Base-by-base conservation (phyloP, 1,140 invertebrate species). In the Sycobia sp. region DNA sequence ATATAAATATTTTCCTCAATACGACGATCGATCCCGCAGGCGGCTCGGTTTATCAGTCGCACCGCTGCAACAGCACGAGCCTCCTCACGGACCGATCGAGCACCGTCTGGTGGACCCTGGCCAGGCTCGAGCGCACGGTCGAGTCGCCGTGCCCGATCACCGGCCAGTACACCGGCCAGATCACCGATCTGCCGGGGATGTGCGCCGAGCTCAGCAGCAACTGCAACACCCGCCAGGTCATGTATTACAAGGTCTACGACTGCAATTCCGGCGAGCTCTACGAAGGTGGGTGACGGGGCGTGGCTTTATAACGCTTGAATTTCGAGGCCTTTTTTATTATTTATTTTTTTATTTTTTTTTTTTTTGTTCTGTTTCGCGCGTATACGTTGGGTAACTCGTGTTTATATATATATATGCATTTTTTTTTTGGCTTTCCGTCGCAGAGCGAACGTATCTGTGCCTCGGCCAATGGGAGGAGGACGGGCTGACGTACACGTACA, bases 161-260 rank as follows among this genome's bases (percentile, higher is more conserved):
- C 18, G 89, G 89, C 1, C 86, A 88, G 71, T 90, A 89, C 68
- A 86, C 81, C 25, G 89, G 89, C 39, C 76, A 80, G 39, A 87
- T 90, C 66, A 87, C 88, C 25, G 88, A 90, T 70, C 76, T 85
- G n/a, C 79, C 80, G 14, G 85, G 85, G 55, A 80, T 89, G 66
- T 91, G 89, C 74, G 88, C 88, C n/a, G 88, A 88, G 75, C 78
- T 91, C 29, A 87, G 86, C 63, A 90, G 88, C 32, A 88, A 90
- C 71, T 90, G 89, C 73, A 83, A 84, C 65, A 85, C 86, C 32
- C 85, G 86, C 14, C 88, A 90, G 72, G 81, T 88, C 29, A 91
- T 91, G 89, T 89, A 88, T 67, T 90, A 88, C 71, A 87, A 86
- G 69, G 88, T 90, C 13, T 86, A 82, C 25, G 86, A 88, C 54